These are phyloP conservation scores for Chloebia gouldiae DNA, from an alignment of 2,113 vertebrate genomes.

Conservation along the genomic window DNA sequence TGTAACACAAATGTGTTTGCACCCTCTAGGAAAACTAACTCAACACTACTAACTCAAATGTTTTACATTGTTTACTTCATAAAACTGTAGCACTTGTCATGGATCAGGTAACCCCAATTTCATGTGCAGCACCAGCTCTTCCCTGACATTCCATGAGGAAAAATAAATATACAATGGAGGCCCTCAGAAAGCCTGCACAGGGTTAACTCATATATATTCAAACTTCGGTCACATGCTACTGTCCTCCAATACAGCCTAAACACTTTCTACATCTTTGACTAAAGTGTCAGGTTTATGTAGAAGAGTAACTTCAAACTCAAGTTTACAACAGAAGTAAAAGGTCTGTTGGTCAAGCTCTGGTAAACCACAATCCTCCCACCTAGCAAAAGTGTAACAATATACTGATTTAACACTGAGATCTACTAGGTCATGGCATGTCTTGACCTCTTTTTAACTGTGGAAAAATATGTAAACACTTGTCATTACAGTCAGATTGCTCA, in stretches of 20 bases:
- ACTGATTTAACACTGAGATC: not conserved
- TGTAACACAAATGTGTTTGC: not conserved
- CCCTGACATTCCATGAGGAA: not conserved
- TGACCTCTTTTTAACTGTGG: not conserved
- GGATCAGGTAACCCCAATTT: not conserved
- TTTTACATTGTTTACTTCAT: not conserved
- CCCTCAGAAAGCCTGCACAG: accelerated
- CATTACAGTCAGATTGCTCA: not conserved
- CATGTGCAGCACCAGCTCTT: not conserved
- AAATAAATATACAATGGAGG: not conserved
- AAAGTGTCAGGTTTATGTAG: not conserved
- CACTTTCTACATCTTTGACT: not conserved
- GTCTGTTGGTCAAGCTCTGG: accelerated
- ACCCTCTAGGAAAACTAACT: not conserved
- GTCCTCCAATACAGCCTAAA: not conserved
- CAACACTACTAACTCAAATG: not conserved
- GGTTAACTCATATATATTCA: not conserved
- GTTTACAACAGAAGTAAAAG: not conserved
- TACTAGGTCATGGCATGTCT: not conserved
- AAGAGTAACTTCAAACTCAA: not conserved
- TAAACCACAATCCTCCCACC: not conserved
- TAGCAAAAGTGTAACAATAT: not conserved
- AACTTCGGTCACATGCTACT: not conserved
- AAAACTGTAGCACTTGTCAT: not conserved
- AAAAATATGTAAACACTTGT: not conserved